Percentiles rank a stretch among this genome's conserved stretches.
These are phyloP conservation scores for Corythaixoides concolor DNA, from an alignment of 2,113 vertebrate species.

Conservation along the genomic window DNA sequence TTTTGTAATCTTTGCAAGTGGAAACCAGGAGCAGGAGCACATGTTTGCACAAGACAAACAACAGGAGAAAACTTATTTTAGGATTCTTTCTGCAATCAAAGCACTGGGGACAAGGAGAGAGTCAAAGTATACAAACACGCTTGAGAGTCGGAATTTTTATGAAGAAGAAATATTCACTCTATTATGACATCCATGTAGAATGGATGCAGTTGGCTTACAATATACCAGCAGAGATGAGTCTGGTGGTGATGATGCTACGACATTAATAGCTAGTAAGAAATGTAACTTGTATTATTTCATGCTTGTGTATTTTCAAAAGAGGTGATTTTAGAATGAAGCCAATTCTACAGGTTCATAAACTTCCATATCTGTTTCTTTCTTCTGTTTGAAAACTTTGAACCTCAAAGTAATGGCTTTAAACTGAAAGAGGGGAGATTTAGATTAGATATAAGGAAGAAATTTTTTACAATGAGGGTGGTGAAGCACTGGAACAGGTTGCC, in stretches of 20 bases:
- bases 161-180: background rate
- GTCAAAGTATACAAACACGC: background rate
- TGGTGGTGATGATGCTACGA: background rate
- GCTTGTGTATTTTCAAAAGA: background rate
- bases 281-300: background rate
- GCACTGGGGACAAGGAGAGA: background rate
- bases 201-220: background rate
- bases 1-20: background rate
- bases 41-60: background rate
- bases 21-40: background rate
- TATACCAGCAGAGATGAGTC: background rate
- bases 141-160: background rate
- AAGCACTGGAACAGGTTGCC: no score
- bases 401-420: background rate
- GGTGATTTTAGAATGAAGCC: background rate
- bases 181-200: background rate
- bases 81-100: background rate
- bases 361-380: background rate
- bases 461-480: no score
- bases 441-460: no score
- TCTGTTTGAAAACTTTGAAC: background rate
- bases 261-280: background rate
- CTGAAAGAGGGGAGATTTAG: no score
- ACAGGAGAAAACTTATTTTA: background rate
- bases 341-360: background rate